Base-by-base conservation (phyloP, 2,113 vertebrate genomes). In the Theristicus caerulescens region DNA sequence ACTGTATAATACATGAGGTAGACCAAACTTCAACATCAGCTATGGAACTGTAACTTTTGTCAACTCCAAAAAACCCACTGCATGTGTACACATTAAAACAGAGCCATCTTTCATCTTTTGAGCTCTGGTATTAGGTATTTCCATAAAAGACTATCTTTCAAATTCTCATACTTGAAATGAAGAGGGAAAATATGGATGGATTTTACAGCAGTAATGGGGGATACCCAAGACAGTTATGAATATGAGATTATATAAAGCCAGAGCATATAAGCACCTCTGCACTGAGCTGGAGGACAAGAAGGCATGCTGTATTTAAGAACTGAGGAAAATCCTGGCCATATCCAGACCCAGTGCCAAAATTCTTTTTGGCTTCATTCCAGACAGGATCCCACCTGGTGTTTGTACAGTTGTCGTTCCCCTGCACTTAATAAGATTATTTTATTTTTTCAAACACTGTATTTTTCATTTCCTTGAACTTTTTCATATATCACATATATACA, bases 381-480 rank as follows among this genome's bases (percentile, higher is more conserved):
- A 52, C n/a, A 89, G 47, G 61, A 86, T 91, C 77, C 27, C 80
- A 88, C 90, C 80, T 81, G 73, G 49, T 88, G 52, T 96, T 89
- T 95, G 44, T 49, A 96, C 73, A 96, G 88, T 94, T 94, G 69
- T 78, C 1, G 0, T 52, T 94, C 52, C 44, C 18, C 15, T 67
- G 69, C 34, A 74, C 69, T 77, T 93, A 93, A 61, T 89, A 59
- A 77, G 70, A 85, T 66, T 78, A 81, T 83, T 83, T 95, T 69
- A 67, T 69, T 96, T 93, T 91, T 82, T 84, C 61, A 84, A 78
- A 49, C 22, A 85, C 70, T 49, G 8, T 78, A 69, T 71, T 91
- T 89, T 91, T 85, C 18, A 85, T 96, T 96, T 91, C 70, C 89
- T 91, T 87, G 12, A 89, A 26, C 46, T 38, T 88, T 86, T 91